Evolutionary conservation across 2,113 vertebrate genomes (phyloP), one percentile per base, ranked within the genome.

Genomic region (Lasiurus borealis): DNA sequence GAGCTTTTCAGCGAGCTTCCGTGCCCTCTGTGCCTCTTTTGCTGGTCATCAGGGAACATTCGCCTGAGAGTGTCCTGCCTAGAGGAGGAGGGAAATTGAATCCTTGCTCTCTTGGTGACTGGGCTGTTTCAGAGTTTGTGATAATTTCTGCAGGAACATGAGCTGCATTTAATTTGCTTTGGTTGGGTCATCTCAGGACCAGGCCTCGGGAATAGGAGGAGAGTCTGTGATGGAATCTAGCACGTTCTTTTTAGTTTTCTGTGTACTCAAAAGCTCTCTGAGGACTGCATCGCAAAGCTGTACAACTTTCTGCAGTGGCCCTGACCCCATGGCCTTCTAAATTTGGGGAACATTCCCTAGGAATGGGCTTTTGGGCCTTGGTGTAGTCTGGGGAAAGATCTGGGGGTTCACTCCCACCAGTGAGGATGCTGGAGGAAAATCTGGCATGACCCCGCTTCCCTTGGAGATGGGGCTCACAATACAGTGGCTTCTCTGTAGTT

Each of bases 161-260:
- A 95, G 95, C 90, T 92, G 95, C 85, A 88, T 97, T 90, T 85
- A 75, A 90, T 97, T 80, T 92, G 19, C 31, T 78, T 73, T 90
- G 34, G 40, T 89, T 64, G 71, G 82, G 94, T 97, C 93, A 86
- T 87, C 78, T 80, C 36, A 96, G 97, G 91, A 97, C 82, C 85
- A 15, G 82, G 85, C 52, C 23, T 64, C 19, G 34, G 91, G 81
- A 62, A 52, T 40, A 66, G 73, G 50, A 62, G 87, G 40, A 48
- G 31, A 78, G 80, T 46, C 80, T 89, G 80, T 15, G 13, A 13
- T 18, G 21, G 87, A 75, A 27, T 66, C 52, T 44, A 12, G 91
- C 0, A 21, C 16, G 25, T 91, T 19, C 48, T 73, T 91, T 89
- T 85, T 68, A 72, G 59, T 36, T 75, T 64, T 90, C 73, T 69